These are phyloP conservation scores for Hemithea aestivaria DNA, from an alignment of 2,888 invertebrate species.

Conservation along the genomic window DNA sequence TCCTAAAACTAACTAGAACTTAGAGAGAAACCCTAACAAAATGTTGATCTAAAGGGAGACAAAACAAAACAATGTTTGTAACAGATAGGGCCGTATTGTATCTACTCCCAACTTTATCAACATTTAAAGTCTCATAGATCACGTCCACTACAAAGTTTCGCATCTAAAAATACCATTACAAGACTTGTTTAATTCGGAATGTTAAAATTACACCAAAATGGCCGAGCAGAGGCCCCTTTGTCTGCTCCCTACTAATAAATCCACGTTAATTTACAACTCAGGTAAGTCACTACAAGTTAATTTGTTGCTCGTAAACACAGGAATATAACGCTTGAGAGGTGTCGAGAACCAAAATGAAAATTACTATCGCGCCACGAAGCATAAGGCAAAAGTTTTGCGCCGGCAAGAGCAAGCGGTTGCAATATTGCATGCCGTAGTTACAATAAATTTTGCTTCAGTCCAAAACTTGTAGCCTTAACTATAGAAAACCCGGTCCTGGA, in stretches of 20 bases:
- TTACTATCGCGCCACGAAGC: conserved; percentile 10
- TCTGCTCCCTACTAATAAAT: conserved; percentile 16
- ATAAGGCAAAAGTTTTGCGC: conserved; percentile 21
- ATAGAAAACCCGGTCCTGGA: conserved; percentile 10
- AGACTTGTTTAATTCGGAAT: not conserved
- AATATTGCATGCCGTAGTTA: conserved; percentile 28
- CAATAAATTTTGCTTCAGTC: conserved; percentile 27
- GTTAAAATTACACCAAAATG: conserved; percentile 9
- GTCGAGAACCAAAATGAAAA: conserved; percentile 17
- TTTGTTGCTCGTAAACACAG: conserved; percentile 20
- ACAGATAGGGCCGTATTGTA: too few species aligned
- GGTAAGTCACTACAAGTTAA: conserved; percentile 16
- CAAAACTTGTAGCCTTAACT: conserved; percentile 20
- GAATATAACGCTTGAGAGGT: conserved; percentile 17
- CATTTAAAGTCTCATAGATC: too few species aligned
- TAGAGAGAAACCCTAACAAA: too few species aligned
- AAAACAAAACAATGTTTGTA: too few species aligned
- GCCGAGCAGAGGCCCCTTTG: conserved; percentile 5
- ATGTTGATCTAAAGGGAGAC: too few species aligned
- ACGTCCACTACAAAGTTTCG: too few species aligned
- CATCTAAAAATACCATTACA: too few species aligned
- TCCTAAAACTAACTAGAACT: too few species aligned
- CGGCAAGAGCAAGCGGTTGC: conserved; percentile 22
- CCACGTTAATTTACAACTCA: conserved; percentile 17
- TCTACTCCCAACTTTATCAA: too few species aligned